phyloP scores from a whole-genome alignment of 2,113 vertebrate species.

The Arizona elegans region DNA sequence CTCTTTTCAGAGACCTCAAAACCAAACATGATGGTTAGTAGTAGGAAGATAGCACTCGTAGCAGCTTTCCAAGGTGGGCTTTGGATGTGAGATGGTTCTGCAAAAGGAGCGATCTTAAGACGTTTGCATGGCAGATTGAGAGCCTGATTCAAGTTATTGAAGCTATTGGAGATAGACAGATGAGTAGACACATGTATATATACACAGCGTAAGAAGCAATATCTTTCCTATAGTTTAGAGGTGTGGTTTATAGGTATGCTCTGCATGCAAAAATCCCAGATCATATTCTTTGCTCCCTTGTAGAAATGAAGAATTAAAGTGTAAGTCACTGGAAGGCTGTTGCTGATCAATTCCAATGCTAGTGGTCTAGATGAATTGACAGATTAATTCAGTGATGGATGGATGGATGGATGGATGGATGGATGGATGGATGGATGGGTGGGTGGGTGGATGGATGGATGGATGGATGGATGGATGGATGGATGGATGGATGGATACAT shows the following conservation, averaged over 20 bases:
- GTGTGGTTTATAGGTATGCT: not conserved
- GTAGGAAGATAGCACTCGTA: not conserved
- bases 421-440: no score
- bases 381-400: not conserved
- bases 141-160: not conserved
- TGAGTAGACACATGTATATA: not conserved
- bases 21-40: not conserved
- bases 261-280: not conserved
- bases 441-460: no score
- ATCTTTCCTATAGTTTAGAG: not conserved
- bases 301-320: not conserved
- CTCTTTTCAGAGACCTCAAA: not conserved
- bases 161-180: not conserved
- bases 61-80: not conserved
- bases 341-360: not conserved
- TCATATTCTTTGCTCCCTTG: not conserved
- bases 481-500: no score
- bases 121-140: not conserved
- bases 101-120: not conserved
- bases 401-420: no score
- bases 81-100: not conserved
- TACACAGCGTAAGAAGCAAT: not conserved
- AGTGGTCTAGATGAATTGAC: not conserved
- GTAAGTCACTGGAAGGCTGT: not conserved
- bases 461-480: no score